Evolutionary conservation across 2,888 invertebrate species (phyloP), one percentile per base, ranked within the genome.

Genomic region (Tenthredo livida): DNA sequence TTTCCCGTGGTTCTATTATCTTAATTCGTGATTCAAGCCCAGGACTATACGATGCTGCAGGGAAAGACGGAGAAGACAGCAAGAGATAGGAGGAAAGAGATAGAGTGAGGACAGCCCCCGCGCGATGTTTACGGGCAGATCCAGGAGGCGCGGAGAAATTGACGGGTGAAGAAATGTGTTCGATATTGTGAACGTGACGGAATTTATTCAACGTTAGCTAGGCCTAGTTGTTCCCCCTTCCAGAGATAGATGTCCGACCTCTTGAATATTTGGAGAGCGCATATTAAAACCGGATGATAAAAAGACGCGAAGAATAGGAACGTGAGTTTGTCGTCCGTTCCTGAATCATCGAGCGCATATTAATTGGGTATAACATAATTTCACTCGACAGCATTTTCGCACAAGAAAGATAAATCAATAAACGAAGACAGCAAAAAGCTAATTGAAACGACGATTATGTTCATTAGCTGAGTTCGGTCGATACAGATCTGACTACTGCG

Each of bases 161-260:
- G 80, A 40, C 80, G 80, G 25, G 80, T 61, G 33, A 80, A 80
- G 33, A 80, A 80, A 80, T 80, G 58, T 80, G 58, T 80, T 80
- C 58, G 80, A 80, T 80, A 80, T 80, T 61, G 61, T 61, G 61
- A 80, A 80, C 80, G 80, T 80, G 80, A 80, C 40, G 61, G 61
- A 61, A 80, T 80, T 80, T 80, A 80, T 80, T 80, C 40, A 80
- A 80, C 61, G 40, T 10, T n/a, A 80, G 1, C 37, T 37, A 7
- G 7, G 37, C 37, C 37, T 40, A 40, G 21, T 73, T 43, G 25
- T 73, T 2, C 25, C 12, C 50, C 17, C 33, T 54, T 77, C n/a
- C 17, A 77, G n/a, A 54, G 77, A 77, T 50, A 33, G 54, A 50
- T 33, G 77, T 80, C 78, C 37, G 61, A 61, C 10, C 58, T 58